These are phyloP conservation scores for Drosophila mauritiana DNA, from an alignment of 1,140 invertebrate species.

Conservation along the genomic window DNA sequence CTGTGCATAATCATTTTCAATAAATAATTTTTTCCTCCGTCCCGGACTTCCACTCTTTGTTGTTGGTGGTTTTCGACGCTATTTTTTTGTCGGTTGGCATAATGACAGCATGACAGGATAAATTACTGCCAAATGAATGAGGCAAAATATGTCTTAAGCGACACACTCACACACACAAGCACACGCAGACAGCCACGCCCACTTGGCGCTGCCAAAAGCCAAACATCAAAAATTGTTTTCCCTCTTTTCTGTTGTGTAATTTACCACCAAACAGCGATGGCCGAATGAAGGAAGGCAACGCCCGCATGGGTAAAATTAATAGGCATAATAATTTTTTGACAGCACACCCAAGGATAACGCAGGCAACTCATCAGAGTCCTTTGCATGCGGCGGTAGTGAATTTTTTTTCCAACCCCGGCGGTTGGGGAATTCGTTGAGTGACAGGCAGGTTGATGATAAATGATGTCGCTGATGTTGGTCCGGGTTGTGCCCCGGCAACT, in stretches of 20 bases:
- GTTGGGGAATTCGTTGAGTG: conserved; percentile 63
- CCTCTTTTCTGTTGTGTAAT: conserved; percentile 71
- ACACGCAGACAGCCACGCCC: conserved; percentile 55
- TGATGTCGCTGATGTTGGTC: conserved; percentile 82
- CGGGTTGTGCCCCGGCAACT: conserved; percentile 28
- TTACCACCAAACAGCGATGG: conserved; percentile 64
- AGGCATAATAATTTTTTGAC: conserved; percentile 85
- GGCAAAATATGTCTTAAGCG: conserved; percentile 81
- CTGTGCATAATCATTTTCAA: conserved; percentile 79
- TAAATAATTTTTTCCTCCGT: conserved; percentile 71
- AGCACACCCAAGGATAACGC: conserved; percentile 83
- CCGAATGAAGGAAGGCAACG: conserved; percentile 26
- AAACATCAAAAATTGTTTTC: conserved; percentile 81
- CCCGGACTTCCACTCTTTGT: conserved; percentile 45
- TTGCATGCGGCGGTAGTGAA: conserved; percentile 50
- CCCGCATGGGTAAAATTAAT: conserved; percentile 83
- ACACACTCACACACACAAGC: conserved; percentile 39
- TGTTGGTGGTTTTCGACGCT: conserved; percentile 50
- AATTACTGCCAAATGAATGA: conserved; percentile 84
- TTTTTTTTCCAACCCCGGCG: conserved; percentile 17
- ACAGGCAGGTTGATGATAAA: conserved; percentile 85
- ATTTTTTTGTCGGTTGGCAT: conserved; percentile 65
- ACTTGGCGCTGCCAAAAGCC: conserved; percentile 75
- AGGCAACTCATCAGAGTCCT: conserved; percentile 74
- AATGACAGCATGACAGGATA: conserved; percentile 85